Base-by-base conservation (phyloP, 2,797 vertebrate species). In the Siniperca scherzeri region DNA sequence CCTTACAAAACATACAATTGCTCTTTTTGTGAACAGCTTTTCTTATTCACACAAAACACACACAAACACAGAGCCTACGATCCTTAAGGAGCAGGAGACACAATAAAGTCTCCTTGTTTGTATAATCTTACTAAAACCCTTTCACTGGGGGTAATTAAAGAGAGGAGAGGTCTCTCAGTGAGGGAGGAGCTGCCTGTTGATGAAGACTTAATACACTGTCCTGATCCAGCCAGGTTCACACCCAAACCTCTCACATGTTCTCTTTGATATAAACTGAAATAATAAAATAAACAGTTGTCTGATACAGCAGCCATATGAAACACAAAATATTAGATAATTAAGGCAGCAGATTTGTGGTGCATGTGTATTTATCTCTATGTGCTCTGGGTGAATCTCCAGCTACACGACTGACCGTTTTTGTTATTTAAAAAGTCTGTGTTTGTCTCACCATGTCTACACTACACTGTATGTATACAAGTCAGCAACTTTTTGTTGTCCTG, bases 81-180 rank as follows among this genome's bases (percentile, higher is more conserved):
- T 44, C 70, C 71, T 42, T n/a, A 36, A 55, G 62, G 76, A 52
- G 59, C 22, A 77, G 14, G 68, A 65, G 56, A 78, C 30, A 70
- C 68, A 2, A 72, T 13, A 7, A 53, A 46, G 25, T 38, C 68
- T 57, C 27, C 11, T 57, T 56, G 21, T 38, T 68, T 61, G 11
- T 66, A 60, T 11, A 25, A 53, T 14, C 77, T 22, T 27, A 38
- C 38, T 76, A 56, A 72, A 87, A 46, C 19, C 44, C 27, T 76
- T 83, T 88, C 21, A 74, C 1, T 61, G 68, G 17, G 62, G 72
- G 74, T 57, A 75, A 65, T 76, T 85, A 84, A 84, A 82, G 62
- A 53, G 13, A 71, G 21, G 22, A 67, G 55, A 64, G 25, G 61
- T 69, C 0, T 66, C 17, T 59, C 11, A 27, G 0, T 60, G 71